Evolutionary conservation across 2,113 vertebrate species (phyloP), one percentile per base, ranked within the genome.

Genomic region (Addax nasomaculatus): DNA sequence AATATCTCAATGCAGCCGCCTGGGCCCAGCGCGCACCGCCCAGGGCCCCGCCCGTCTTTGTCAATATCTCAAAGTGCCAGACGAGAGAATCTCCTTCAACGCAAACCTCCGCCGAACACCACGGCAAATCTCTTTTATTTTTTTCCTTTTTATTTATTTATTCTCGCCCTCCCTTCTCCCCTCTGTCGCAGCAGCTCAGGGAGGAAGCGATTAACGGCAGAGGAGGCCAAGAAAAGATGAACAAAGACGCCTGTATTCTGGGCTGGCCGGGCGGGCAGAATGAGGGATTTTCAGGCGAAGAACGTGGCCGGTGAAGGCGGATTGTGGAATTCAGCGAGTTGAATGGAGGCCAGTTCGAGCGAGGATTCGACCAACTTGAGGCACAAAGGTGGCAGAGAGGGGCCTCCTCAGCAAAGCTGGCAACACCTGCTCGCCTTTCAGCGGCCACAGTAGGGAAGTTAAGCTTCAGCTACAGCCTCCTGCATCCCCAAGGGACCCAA

Each of bases 161-260:
- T 95, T 57, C 87, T 83, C 29, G 1, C 17, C 58, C 81, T 58
- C 58, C 17, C 58, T 15, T 51, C 21, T 13, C 57, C 87, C 39
- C n/a, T 25, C 58, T n/a, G 58, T 47, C 29, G 5, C 47, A 27
- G 78, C 76, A 17, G 58, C 94, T 88, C 60, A 0, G 30, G 29
- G 76, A 91, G 67, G 94, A 85, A 87, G 96, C 25, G 70, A 97
- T 95, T 85, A 94, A 76, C 51, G 7, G 45, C 70, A 43, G 60
- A 45, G 62, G 47, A 87, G 76, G 73, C 92, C 55, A 6, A 64
- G 91, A 79, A 76, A 51, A 58, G 57, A 57, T 2, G 23, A 60
- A 97, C 96, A 98, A 97, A 97, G 96, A 15, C 62, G 0, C 33
- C 27, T 2, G 90, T 64, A 1, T 39, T 36, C 43, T 0, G 43